Evolutionary conservation across 2,888 invertebrate genomes (phyloP).

Genomic region (Apoda limacodes): DNA sequence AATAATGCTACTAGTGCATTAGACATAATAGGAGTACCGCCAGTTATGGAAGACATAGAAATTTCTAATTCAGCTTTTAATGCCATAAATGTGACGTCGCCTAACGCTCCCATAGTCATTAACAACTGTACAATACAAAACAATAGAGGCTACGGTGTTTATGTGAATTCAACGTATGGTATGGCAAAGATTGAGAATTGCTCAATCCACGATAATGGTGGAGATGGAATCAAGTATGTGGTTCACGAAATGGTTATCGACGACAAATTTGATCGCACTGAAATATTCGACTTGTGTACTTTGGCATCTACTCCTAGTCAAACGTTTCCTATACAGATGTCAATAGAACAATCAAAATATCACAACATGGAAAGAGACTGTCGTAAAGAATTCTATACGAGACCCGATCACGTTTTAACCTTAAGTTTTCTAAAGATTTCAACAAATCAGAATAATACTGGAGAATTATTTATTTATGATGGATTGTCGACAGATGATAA

Average conservation of each 20-base stretch:
- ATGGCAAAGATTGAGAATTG: constrained; percentile 83
- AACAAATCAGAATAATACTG: constrained; percentile 81
- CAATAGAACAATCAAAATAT: constrained; percentile 82
- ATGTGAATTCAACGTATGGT: constrained; percentile 90
- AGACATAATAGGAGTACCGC: constrained; percentile 90
- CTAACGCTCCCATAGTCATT: constrained; percentile 83
- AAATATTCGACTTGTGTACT: constrained; percentile 87
- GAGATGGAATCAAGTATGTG: constrained; percentile 90
- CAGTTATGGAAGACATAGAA: constrained; percentile 85
- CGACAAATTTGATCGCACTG: constrained; percentile 78
- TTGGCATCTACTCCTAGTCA: constrained; percentile 86
- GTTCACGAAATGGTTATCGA: constrained; percentile 84
- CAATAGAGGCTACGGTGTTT: constrained; percentile 90
- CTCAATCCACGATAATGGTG: constrained; percentile 85
- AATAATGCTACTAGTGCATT: constrained; percentile 86
- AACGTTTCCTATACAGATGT: constrained; percentile 88
- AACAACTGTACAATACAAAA: constrained; percentile 85
- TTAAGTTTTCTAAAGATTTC: constrained; percentile 86
- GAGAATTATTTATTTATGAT: constrained; percentile 81
- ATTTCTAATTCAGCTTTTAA: constrained; percentile 92
- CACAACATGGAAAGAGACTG: constrained; percentile 79
- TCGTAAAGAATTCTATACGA: constrained; percentile 83
- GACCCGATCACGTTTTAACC: constrained; percentile 84
- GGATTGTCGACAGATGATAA: constrained; percentile 79
- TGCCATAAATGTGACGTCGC: constrained; percentile 89